phyloP scores from a whole-genome alignment of 2,888 invertebrate genomes.

The Campoletis raptor region DNA sequence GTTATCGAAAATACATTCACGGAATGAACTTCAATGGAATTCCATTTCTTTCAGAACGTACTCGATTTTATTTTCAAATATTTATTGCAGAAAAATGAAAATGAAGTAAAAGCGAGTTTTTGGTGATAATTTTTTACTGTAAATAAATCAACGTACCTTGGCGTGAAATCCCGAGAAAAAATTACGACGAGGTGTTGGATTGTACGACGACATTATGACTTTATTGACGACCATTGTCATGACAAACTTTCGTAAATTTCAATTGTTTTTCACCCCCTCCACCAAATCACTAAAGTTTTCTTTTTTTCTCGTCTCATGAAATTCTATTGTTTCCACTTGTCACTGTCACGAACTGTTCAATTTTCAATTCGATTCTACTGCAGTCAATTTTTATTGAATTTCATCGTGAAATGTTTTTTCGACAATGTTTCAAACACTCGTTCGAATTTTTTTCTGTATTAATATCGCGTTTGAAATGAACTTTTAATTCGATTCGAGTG shows the following conservation, averaged over 20 bases:
- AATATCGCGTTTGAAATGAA: neutral
- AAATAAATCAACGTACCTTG: conserved; percentile 74
- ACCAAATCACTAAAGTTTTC: neutral
- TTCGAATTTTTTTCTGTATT: neutral
- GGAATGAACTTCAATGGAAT: neutral
- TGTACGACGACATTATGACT: conserved; percentile 83
- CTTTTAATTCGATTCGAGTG: neutral
- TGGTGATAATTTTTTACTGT: neutral
- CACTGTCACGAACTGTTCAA: neutral
- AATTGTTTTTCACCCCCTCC: conserved; percentile 21
- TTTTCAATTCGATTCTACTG: neutral
- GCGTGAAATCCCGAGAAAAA: conserved; percentile 81
- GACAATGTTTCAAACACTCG: conserved; percentile 3
- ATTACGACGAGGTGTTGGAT: conserved; percentile 80
- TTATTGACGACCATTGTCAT: conserved; percentile 83
- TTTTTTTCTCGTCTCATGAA: conserved; percentile 17
- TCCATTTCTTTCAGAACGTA: neutral
- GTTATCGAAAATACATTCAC: neutral
- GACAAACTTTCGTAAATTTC: conserved; percentile 27
- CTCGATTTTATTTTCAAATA: neutral
- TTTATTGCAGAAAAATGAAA: neutral
- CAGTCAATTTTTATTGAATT: neutral
- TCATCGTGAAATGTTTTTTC: neutral
- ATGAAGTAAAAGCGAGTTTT: neutral
- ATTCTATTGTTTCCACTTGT: neutral